Evolutionary conservation across 1,140 invertebrate species (phyloP).

Genomic region (Macrobrachium nipponense): DNA sequence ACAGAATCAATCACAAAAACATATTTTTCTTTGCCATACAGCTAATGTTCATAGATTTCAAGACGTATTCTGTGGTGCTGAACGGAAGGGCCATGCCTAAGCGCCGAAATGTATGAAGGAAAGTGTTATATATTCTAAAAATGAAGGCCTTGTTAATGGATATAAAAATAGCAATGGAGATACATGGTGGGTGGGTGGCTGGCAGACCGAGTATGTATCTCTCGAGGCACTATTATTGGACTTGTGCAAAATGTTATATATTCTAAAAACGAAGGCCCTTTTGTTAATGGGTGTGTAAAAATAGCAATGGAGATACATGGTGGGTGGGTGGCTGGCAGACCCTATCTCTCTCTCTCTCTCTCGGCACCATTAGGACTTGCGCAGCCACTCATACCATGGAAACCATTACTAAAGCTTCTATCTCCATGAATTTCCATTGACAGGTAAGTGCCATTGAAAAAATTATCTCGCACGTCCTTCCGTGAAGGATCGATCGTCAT

Average conservation of each 20-base stretch:
- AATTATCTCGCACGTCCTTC: not conserved
- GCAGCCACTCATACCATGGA: conserved; percentile 59
- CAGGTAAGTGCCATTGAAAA: conserved; percentile 41
- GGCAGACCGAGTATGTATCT: not conserved
- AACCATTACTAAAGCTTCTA: conserved; percentile 38
- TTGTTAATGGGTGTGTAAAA: conserved; percentile 20
- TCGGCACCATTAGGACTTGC: conserved; percentile 36
- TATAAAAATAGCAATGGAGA: conserved; percentile 22
- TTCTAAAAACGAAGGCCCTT: not conserved
- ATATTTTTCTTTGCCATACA: not conserved
- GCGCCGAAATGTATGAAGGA: too few relatives aligned
- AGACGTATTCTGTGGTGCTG: not conserved
- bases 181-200: not conserved
- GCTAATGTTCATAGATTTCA: not conserved
- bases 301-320: conserved; percentile 7
- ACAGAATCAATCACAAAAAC: conserved; percentile 32
- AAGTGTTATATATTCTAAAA: not conserved
- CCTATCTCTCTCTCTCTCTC: not conserved
- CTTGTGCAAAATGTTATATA: not conserved
- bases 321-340: conserved; percentile 2
- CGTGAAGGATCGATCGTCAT: not conserved
- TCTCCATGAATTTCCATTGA: conserved; percentile 58
- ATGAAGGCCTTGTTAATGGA: not conserved
- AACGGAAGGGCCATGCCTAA: not conserved
- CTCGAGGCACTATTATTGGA: not conserved